These are phyloP conservation scores for Delichon dasypus DNA, from an alignment of 2,797 vertebrate species.

Conservation along the genomic window DNA sequence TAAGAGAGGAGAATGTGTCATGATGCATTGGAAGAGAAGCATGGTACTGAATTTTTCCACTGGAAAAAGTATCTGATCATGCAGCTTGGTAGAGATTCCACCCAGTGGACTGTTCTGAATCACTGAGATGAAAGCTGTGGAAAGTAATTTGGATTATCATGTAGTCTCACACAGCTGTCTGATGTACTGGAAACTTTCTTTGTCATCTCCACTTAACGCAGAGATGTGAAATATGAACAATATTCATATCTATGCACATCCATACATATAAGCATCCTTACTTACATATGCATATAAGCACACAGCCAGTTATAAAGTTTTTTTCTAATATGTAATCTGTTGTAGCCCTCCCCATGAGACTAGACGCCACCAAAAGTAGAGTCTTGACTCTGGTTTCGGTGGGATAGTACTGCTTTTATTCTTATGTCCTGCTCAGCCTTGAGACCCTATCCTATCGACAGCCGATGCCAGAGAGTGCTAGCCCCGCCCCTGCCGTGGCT, in stretches of 20 bases:
- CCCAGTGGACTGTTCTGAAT: background rate
- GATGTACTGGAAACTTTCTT: background rate
- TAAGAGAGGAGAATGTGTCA: background rate
- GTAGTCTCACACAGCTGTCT: background rate
- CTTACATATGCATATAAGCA: background rate
- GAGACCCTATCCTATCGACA: too few species aligned
- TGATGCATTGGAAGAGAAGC: background rate
- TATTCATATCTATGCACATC: background rate
- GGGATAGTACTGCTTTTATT: too few species aligned
- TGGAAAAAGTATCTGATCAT: background rate
- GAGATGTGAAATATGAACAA: background rate
- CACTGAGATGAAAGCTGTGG: background rate
- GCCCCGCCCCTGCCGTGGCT: too few species aligned
- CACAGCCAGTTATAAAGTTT: background rate
- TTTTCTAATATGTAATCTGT: background rate
- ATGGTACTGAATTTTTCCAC: background rate
- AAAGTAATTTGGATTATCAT: background rate
- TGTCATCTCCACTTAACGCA: background rate
- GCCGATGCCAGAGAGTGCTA: too few species aligned
- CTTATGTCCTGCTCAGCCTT: too few species aligned
- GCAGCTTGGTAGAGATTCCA: background rate
- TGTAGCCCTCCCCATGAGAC: too few species aligned
- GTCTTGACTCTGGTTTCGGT: too few species aligned
- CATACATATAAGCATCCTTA: background rate
- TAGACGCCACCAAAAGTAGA: too few species aligned